Conservation (phyloP, 2,113 vertebrate species). For the Trinectes maculatus region DNA sequence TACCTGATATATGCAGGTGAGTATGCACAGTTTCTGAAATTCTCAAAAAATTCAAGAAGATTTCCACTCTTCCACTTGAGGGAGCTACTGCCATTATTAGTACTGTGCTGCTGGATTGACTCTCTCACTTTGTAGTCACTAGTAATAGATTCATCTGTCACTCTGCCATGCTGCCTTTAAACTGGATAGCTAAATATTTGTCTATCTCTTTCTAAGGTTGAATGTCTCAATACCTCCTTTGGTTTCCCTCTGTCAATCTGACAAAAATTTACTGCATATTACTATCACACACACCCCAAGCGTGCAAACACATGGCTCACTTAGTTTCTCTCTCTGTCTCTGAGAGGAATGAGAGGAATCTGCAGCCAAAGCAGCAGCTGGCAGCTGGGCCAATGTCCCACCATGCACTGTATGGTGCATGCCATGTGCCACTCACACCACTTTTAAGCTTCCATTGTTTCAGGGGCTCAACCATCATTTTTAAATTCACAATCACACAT, state of each 20-base stretch:
- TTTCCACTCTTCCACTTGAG: slow-evolving; percentile 68
- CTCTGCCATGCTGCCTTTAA: neutral
- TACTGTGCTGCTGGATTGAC: neutral
- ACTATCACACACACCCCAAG: neutral
- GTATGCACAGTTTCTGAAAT: neutral
- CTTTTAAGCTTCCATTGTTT: slow-evolving; percentile 59
- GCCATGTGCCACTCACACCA: slow-evolving; percentile 7
- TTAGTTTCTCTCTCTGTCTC: slow-evolving; percentile 24
- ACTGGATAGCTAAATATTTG: neutral
- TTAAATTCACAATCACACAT: slow-evolving; percentile 28
- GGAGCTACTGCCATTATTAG: slow-evolving; percentile 65
- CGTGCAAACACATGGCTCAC: neutral
- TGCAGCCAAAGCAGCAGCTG: slow-evolving; percentile 73
- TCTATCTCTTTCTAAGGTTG: neutral
- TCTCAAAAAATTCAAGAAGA: neutral
- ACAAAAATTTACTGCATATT: neutral
- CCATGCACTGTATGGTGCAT: slow-evolving; percentile 40
- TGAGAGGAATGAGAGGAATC: slow-evolving; percentile 78
- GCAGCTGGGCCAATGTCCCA: slow-evolving; percentile 68
- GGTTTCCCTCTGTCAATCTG: too few relatives aligned
- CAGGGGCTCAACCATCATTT: slow-evolving; percentile 33
- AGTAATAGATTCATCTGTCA: slow-evolving; percentile 28
- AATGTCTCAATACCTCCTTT: neutral
- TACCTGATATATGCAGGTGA: neutral
- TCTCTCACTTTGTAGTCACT: slow-evolving; percentile 30